Conservation (phyloP, 1,140 invertebrate genomes). For the Alviniconcha marisindica region DNA sequence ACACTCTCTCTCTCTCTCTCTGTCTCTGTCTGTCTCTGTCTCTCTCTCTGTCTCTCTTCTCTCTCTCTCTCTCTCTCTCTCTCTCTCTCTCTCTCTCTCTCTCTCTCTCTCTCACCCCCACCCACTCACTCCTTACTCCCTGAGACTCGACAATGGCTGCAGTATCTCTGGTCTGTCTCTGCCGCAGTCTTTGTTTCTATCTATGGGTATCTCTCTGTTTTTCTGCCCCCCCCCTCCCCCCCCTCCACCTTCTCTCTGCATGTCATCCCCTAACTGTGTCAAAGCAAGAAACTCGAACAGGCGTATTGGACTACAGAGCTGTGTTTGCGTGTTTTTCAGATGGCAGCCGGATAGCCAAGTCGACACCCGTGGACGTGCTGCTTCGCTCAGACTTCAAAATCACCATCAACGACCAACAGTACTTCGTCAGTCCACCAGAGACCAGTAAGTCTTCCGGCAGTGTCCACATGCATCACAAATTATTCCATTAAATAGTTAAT, state of each 20-base stretch:
- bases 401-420: constrained; percentile 63
- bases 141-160: too few species aligned
- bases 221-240: constrained; percentile 20
- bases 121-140: too few species aligned
- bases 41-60: background rate
- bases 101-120: too few species aligned
- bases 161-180: background rate
- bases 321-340: constrained; percentile 55
- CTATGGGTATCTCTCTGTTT: background rate
- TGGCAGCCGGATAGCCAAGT: constrained; percentile 63
- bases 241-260: constrained; percentile 15
- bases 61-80: background rate
- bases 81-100: background rate
- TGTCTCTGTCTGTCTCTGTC: background rate
- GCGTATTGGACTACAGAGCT: too few species aligned
- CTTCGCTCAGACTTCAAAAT: constrained; percentile 62
- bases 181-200: background rate
- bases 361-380: constrained; percentile 67
- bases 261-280: too few species aligned
- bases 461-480: too few species aligned
- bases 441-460: constrained; percentile 58
- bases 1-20: background rate
- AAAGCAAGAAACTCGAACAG: too few species aligned
- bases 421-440: constrained; percentile 58
- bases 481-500: too few species aligned